These are phyloP conservation scores for Rotaria macrura DNA, from an alignment of 2,888 invertebrate genomes.

Conservation along the genomic window DNA sequence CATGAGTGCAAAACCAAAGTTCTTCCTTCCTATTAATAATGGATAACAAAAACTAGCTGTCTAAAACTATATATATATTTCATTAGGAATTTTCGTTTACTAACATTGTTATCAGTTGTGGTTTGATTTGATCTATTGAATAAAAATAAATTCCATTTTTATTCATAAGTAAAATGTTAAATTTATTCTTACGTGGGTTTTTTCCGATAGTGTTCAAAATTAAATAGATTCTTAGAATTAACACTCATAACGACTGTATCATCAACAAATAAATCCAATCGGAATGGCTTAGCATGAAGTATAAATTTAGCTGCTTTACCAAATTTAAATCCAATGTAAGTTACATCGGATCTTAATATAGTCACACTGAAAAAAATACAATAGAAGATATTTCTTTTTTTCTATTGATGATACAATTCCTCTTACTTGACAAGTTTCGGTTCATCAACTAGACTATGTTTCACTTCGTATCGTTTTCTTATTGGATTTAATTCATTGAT, in stretches of 20 bases:
- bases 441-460: conserved; percentile 54
- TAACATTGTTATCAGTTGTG: background rate
- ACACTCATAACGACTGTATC: conserved; percentile 64
- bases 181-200: conserved; percentile 54
- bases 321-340: background rate
- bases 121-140: background rate
- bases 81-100: background rate
- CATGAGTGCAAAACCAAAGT: no score
- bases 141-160: no score
- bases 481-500: conserved; percentile 71
- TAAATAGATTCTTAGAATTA: conserved; percentile 78
- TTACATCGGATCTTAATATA: background rate
- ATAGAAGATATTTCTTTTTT: no score
- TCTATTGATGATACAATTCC: background rate
- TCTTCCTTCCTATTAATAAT: no score
- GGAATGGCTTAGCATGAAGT: conserved; percentile 60
- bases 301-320: conserved; percentile 17
- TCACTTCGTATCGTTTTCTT: conserved; percentile 51
- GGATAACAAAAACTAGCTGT: no score
- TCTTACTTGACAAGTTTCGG: conserved; percentile 39
- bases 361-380: background rate
- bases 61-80: no score
- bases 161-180: no score
- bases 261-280: conserved; percentile 58
- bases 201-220: conserved; percentile 73